Conservation (phyloP, 1,140 invertebrate species). For the Lucilia cuprina region DNA sequence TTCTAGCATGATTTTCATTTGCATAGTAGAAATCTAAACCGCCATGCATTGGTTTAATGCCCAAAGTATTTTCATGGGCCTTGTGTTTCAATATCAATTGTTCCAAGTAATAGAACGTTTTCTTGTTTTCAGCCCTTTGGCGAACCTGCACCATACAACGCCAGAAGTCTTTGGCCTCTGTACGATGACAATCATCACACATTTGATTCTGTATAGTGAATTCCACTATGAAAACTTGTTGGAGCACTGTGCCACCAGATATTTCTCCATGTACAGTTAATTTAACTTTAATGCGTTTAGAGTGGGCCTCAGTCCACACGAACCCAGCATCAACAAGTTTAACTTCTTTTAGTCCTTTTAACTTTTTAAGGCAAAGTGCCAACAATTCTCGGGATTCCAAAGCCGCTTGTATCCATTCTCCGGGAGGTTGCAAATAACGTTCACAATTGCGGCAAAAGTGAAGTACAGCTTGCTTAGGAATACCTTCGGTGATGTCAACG, state of each 20-base stretch:
- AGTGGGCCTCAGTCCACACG: slow-evolving; percentile 99
- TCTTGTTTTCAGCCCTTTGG: slow-evolving; percentile 91
- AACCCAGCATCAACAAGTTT: slow-evolving; percentile 95
- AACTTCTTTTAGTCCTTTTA: slow-evolving; percentile 91
- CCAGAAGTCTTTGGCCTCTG: slow-evolving; percentile 98
- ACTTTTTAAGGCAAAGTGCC: slow-evolving; percentile 89
- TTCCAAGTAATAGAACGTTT: slow-evolving; percentile 98
- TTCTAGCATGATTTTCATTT: slow-evolving; percentile 88
- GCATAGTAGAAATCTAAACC: slow-evolving; percentile 97
- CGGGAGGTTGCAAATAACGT: slow-evolving; percentile 92
- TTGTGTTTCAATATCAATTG: slow-evolving; percentile 96
- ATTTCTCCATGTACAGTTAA: slow-evolving; percentile 97
- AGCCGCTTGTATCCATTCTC: slow-evolving; percentile 86
- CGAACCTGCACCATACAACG: slow-evolving; percentile 86
- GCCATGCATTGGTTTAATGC: slow-evolving; percentile 93
- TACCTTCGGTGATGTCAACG: slow-evolving; percentile 95
- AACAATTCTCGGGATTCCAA: slow-evolving; percentile 94
- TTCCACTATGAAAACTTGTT: slow-evolving; percentile 95
- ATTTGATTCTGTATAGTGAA: slow-evolving; percentile 91
- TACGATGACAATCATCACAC: slow-evolving; percentile 96
- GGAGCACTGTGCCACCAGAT: slow-evolving; percentile 78
- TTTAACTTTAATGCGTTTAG: slow-evolving; percentile 96
- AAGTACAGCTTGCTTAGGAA: slow-evolving; percentile 91
- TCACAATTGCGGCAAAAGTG: slow-evolving; percentile 93
- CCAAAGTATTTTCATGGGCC: slow-evolving; percentile 89